Conservation (phyloP, 2,888 invertebrate species). For the Crematogaster levior region DNA sequence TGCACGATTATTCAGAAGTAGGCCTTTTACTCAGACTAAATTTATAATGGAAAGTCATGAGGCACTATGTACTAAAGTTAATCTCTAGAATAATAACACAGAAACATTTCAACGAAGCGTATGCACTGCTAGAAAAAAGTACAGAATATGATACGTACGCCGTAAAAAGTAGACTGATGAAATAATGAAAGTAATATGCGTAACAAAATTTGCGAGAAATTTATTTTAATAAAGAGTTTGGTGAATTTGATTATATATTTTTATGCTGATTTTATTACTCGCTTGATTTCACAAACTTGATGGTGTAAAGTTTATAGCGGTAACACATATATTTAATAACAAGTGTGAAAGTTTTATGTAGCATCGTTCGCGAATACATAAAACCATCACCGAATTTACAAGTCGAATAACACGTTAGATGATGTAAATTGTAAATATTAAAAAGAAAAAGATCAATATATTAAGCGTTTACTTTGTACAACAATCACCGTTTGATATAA, state of each 20-base stretch:
- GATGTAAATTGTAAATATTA: background rate
- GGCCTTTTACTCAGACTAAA: slow-evolving; percentile 6
- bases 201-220: slow-evolving; percentile 11
- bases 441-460: background rate
- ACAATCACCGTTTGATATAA: background rate
- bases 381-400: background rate
- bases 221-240: slow-evolving; percentile 11
- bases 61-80: background rate
- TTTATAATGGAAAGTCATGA: background rate
- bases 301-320: background rate
- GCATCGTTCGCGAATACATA: slow-evolving; percentile 16
- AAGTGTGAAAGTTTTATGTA: slow-evolving; percentile 7
- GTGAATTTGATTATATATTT: slow-evolving; percentile 30
- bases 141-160: too few relatives aligned
- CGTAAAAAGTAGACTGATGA: background rate
- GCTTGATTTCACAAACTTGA: slow-evolving; percentile 21
- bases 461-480: background rate
- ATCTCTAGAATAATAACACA: slow-evolving; percentile 3
- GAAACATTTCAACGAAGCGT: slow-evolving; percentile 15
- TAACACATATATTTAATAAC: slow-evolving; percentile 13
- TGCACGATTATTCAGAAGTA: slow-evolving; percentile 27
- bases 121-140: background rate
- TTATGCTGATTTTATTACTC: background rate
- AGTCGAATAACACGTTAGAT: slow-evolving; percentile 1
- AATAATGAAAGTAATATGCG: background rate